phyloP scores from a whole-genome alignment of 2,113 vertebrate species.

The Rhinoptilus africanus region DNA sequence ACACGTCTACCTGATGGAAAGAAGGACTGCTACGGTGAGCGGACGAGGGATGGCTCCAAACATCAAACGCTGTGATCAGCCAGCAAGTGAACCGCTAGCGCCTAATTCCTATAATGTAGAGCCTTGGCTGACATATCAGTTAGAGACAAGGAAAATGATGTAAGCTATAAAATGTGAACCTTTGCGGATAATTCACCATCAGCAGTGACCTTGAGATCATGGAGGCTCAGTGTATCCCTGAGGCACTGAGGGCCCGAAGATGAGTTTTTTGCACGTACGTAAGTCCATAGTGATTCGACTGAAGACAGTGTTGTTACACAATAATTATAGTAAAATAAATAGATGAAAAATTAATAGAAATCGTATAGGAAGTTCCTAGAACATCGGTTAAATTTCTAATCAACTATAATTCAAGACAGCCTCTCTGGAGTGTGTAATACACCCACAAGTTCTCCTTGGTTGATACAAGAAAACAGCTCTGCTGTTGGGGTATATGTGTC shows the following conservation, averaged over 20 bases:
- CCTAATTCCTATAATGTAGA: not conserved
- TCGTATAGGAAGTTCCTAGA: not conserved
- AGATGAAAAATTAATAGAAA: not conserved
- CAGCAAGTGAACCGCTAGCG: not conserved
- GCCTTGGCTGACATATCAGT: not conserved
- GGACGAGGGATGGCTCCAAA: not conserved
- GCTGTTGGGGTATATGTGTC: not conserved
- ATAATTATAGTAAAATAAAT: not conserved
- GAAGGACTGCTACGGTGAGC: not conserved
- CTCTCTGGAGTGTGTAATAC: not conserved
- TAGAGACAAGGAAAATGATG: not conserved
- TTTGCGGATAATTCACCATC: not conserved
- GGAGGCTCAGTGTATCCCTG: not conserved
- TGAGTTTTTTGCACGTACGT: fast-evolving
- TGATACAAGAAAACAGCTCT: not conserved
- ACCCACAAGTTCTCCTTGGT: not conserved
- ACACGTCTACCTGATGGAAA: not conserved
- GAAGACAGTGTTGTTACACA: not conserved
- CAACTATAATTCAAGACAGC: not conserved
- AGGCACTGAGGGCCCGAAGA: not conserved
- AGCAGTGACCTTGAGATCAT: not conserved
- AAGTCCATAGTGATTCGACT: not conserved
- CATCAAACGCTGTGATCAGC: not conserved
- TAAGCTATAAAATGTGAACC: not conserved
- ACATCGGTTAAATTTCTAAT: not conserved